Evolutionary conservation across 2,888 invertebrate genomes (phyloP).

Genomic region (Omphaloscelis lunosa): DNA sequence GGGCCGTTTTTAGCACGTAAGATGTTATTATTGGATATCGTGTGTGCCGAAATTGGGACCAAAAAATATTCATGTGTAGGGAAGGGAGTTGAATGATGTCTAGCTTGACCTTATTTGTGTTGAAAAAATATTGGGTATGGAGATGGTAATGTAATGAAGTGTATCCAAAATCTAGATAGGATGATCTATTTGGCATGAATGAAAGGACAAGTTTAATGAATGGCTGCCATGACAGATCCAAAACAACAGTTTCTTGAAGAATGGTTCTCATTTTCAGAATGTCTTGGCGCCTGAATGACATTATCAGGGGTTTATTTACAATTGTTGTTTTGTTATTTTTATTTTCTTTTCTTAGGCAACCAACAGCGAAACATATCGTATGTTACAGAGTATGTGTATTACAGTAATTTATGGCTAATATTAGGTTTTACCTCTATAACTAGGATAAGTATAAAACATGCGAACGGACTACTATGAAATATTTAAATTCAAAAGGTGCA

Average conservation of each 20-base stretch:
- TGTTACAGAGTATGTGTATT: too few species aligned
- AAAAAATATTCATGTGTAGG: constrained; percentile 29
- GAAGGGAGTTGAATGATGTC: constrained; percentile 22
- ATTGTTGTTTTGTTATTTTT: background rate
- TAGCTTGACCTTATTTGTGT: constrained; percentile 23
- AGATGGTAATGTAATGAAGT: constrained; percentile 6
- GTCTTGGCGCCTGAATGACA: background rate
- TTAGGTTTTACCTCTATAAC: too few species aligned
- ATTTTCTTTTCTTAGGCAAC: too few species aligned
- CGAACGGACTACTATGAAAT: too few species aligned
- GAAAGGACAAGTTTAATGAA: background rate
- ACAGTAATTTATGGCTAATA: too few species aligned
- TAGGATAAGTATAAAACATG: too few species aligned
- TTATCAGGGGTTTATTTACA: too few species aligned
- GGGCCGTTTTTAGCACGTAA: constrained; percentile 35
- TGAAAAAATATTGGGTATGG: background rate
- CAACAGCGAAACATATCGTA: too few species aligned
- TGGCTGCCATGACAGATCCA: background rate
- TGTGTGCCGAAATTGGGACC: constrained; percentile 35
- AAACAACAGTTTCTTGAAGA: background rate
- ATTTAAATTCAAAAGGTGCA: too few species aligned
- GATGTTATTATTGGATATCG: constrained; percentile 44
- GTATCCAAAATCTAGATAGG: background rate
- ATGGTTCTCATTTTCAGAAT: background rate
- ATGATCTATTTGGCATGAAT: background rate